These are phyloP conservation scores for Phaetusa simplex DNA, from an alignment of 2,113 vertebrate species.

Conservation along the genomic window DNA sequence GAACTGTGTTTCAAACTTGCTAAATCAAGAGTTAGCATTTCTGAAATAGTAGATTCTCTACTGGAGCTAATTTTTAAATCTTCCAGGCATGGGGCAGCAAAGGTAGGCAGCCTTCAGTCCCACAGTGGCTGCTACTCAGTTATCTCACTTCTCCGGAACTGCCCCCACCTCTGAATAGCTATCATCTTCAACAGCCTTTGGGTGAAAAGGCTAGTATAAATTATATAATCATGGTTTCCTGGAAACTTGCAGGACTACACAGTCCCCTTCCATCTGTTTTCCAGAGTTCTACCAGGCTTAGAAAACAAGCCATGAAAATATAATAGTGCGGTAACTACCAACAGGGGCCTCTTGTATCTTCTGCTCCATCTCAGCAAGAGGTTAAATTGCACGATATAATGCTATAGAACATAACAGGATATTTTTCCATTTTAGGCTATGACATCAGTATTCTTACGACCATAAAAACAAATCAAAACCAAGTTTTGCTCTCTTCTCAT, in stretches of 20 bases:
- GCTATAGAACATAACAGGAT: not conserved
- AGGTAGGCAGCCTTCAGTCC: not conserved
- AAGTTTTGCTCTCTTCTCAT: not conserved
- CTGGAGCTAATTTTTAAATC: not conserved
- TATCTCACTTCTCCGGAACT: not conserved
- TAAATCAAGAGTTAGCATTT: not conserved
- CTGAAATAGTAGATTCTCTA: not conserved
- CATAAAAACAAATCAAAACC: constrained; percentile 34
- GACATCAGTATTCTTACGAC: not conserved
- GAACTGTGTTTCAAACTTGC: not conserved
- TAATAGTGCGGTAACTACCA: not conserved
- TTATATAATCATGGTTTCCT: not conserved
- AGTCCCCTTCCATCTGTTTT: not conserved
- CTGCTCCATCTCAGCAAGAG: not conserved
- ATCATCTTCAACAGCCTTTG: not conserved
- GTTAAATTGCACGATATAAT: not conserved
- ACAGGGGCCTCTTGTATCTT: not conserved
- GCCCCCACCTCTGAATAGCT: not conserved
- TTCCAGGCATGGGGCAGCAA: not conserved
- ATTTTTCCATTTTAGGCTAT: constrained; percentile 1
- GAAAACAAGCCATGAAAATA: not conserved
- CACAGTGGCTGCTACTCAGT: not conserved
- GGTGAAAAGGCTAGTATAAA: not conserved
- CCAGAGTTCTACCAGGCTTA: not conserved
- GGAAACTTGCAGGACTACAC: not conserved